Evolutionary conservation across 2,113 vertebrate species (phyloP).

Genomic region (Cepphus grylle): DNA sequence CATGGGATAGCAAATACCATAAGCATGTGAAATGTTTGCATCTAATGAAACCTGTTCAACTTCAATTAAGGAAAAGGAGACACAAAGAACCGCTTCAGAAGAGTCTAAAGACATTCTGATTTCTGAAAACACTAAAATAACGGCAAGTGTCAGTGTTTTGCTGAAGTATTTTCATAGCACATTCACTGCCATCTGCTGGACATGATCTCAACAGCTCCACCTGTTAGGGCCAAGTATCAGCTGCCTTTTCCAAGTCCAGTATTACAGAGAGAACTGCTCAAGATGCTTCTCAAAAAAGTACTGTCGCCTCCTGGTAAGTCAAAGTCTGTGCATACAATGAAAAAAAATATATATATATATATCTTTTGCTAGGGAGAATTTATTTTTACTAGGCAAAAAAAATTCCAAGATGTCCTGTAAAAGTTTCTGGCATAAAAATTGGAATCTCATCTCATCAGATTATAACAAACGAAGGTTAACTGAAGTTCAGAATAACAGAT

Average conservation of each 20-base stretch:
- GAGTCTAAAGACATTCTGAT: not conserved
- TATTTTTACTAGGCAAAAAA: not conserved
- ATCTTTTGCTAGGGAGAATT: not conserved
- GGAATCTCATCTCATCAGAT: not conserved
- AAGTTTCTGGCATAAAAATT: not conserved
- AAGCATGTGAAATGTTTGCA: not conserved
- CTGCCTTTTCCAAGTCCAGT: not conserved
- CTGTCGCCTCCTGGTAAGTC: not conserved
- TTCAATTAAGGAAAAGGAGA: not conserved
- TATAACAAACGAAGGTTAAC: not conserved
- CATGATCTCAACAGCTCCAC: not conserved
- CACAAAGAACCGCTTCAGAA: not conserved
- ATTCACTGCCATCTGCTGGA: slow-evolving; percentile 68
- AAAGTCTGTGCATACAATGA: not conserved
- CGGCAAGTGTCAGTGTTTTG: not conserved
- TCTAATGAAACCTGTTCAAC: not conserved
- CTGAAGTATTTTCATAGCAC: not conserved
- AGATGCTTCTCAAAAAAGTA: not conserved
- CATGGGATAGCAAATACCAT: not conserved
- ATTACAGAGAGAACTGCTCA: not conserved
- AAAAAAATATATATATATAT: too few species aligned
- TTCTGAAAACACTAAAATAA: not conserved
- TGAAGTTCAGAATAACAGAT: not conserved
- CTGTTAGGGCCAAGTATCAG: not conserved
- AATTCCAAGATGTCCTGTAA: not conserved